Conservation (phyloP, 2,113 vertebrate genomes). For the Ranitomeya variabilis region DNA sequence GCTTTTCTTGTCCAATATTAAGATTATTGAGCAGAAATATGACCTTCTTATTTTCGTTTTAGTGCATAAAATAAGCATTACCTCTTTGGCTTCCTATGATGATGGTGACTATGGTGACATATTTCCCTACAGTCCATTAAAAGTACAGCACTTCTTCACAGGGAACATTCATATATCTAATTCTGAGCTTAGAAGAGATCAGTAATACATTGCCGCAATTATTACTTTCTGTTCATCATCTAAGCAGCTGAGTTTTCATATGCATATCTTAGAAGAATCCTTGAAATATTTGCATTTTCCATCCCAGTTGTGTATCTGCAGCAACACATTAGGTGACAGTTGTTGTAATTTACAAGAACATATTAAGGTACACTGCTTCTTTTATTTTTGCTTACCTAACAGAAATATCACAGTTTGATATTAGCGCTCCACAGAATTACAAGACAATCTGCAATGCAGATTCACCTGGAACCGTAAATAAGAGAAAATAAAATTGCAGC, state of each 20-base stretch:
- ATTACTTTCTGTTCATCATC: not conserved
- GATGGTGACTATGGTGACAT: not conserved
- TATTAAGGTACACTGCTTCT: conserved; percentile 30
- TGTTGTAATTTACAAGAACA: conserved; percentile 38
- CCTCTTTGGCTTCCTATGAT: not conserved
- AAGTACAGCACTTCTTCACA: not conserved
- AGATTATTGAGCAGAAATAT: too few relatives aligned
- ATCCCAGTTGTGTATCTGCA: not conserved
- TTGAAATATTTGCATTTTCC: conserved; percentile 40
- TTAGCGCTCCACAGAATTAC: not conserved
- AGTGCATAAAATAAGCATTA: too few relatives aligned
- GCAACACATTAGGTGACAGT: conserved; percentile 24
- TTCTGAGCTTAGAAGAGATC: not conserved
- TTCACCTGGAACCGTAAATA: conserved; percentile 34
- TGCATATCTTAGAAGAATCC: conserved; percentile 24
- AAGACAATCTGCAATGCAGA: conserved; percentile 45
- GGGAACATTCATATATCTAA: not conserved
- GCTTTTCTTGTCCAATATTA: too few relatives aligned
- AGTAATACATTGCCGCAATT: not conserved
- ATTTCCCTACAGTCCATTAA: not conserved
- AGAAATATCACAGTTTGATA: conserved; percentile 40
- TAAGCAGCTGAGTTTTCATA: not conserved
- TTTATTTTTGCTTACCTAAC: conserved; percentile 41
- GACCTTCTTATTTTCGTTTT: too few relatives aligned
- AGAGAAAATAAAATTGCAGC: conserved; percentile 4